A percentile compares a stretch with the other conserved stretches of the same genome.
These are phyloP conservation scores for Drosophila kuntzei DNA, from an alignment of 2,888 invertebrate species.

Conservation along the genomic window DNA sequence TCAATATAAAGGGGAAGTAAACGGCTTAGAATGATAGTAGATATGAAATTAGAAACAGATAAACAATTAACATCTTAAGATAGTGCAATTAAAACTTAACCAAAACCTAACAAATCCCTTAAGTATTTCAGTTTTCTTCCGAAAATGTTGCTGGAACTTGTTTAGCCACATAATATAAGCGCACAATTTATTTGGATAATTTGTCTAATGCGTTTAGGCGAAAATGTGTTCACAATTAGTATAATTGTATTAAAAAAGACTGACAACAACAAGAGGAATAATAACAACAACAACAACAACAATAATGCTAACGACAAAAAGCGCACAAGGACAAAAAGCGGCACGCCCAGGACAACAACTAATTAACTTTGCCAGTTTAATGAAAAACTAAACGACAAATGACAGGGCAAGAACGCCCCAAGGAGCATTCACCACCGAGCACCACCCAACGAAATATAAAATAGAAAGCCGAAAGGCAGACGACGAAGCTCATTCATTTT, in stretches of 20 bases:
- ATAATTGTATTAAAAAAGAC: conserved; percentile 44
- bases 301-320: conserved; percentile 15
- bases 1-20: too few relatives aligned
- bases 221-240: conserved; percentile 59
- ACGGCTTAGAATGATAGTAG: too few relatives aligned
- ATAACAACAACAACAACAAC: conserved; percentile 8
- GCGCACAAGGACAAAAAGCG: conserved; percentile 20
- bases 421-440: conserved; percentile 20
- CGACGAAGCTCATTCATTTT: conserved; percentile 48
- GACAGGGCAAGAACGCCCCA: conserved; percentile 35
- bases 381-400: conserved; percentile 69
- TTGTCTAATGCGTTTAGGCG: conserved; percentile 48
- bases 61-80: neutral
- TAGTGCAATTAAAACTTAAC: neutral
- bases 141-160: conserved; percentile 4
- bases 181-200: conserved; percentile 43
- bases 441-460: conserved; percentile 19
- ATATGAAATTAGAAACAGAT: too few relatives aligned
- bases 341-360: conserved; percentile 52
- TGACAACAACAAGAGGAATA: conserved; percentile 8
- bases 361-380: conserved; percentile 70
- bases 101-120: neutral
- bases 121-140: conserved; percentile 10
- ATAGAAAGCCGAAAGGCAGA: conserved; percentile 1
- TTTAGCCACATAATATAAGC: conserved; percentile 15